A percentile compares a stretch with the other conserved stretches of the same genome.
Evolutionary conservation across 2,113 vertebrate species (phyloP).

Genomic region (Hyla sarda): DNA sequence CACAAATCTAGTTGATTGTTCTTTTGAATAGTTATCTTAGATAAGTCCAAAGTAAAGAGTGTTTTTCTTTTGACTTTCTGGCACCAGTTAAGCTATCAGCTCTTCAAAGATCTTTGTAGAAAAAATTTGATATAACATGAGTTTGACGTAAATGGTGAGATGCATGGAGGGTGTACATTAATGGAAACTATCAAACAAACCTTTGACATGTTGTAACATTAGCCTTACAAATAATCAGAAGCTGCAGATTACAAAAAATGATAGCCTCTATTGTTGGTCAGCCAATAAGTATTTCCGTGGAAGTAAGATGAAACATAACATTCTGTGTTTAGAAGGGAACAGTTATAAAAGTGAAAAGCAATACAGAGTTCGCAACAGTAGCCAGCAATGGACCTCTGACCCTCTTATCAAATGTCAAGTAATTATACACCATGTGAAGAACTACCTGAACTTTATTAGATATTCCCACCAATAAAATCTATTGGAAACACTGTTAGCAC

Average conservation of each 20-base stretch:
- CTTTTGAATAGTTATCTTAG: not conserved
- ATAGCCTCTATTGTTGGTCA: not conserved
- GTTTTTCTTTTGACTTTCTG: not conserved
- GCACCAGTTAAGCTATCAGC: not conserved
- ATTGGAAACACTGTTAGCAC: too few species aligned
- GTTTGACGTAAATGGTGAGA: not conserved
- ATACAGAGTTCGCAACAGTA: not conserved
- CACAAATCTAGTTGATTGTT: not conserved
- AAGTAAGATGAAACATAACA: not conserved
- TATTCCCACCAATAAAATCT: too few species aligned
- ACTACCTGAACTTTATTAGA: not conserved
- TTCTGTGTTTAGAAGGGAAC: not conserved
- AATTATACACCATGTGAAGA: constrained; percentile 13
- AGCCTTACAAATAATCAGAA: not conserved
- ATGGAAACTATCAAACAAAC: constrained; percentile 2
- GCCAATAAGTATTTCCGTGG: not conserved
- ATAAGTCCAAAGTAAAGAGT: not conserved
- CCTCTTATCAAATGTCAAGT: not conserved
- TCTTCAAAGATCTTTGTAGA: not conserved
- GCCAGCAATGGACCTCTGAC: not conserved
- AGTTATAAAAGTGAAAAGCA: not conserved
- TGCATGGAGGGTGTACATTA: not conserved
- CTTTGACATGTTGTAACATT: not conserved
- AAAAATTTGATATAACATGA: not conserved
- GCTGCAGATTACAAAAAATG: not conserved